A percentile compares a stretch with the other conserved stretches of the same genome.
Evolutionary conservation across 2,113 vertebrate genomes (phyloP).

Genomic region (Eptesicus fuscus): DNA sequence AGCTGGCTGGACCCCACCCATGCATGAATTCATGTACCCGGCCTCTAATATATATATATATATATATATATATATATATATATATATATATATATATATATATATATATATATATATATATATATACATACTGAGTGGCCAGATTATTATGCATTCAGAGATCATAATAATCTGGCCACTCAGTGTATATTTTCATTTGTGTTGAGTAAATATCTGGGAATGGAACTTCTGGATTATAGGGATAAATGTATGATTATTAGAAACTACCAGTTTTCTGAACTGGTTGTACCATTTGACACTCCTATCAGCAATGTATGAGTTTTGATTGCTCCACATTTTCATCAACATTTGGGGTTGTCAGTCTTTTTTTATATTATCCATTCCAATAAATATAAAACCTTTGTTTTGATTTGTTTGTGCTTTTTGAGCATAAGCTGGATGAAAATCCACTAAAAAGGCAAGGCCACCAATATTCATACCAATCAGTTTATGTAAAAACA

Average conservation of each 20-base stretch:
- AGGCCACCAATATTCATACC: background rate
- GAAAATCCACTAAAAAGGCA: background rate
- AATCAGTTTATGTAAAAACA: background rate
- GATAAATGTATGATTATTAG: background rate
- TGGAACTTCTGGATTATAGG: background rate
- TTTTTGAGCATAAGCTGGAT: background rate
- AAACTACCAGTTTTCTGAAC: slow-evolving; percentile 15
- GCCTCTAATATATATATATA: too few relatives aligned
- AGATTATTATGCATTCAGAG: too few relatives aligned
- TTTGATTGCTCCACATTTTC: background rate
- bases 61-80: too few relatives aligned
- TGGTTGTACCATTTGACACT: background rate
- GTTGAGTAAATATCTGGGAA: background rate
- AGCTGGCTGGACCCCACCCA: too few relatives aligned
- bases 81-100: too few relatives aligned
- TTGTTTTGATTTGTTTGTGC: slow-evolving; percentile 24
- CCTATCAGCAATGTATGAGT: background rate
- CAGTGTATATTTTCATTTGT: background rate
- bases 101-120: too few relatives aligned
- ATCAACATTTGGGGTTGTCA: background rate
- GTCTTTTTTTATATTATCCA: background rate
- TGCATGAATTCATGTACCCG: too few relatives aligned
- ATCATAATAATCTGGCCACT: too few relatives aligned
- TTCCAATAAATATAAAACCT: background rate
- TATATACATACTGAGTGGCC: too few relatives aligned